phyloP scores from a whole-genome alignment of 2,797 vertebrate genomes.

The Lacerta agilis region DNA sequence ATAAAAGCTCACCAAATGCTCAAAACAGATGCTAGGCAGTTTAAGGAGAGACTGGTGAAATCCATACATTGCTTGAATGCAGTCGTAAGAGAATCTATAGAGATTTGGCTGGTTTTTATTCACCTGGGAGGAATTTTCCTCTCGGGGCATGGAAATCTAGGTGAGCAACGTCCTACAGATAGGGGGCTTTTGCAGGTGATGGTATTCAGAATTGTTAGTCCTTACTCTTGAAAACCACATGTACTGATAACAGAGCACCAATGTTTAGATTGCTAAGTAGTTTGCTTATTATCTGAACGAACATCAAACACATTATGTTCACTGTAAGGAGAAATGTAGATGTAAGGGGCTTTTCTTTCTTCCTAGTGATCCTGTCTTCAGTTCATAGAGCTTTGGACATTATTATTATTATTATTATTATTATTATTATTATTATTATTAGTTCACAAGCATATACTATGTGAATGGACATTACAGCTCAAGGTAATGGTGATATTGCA shows the following conservation, averaged over 20 bases:
- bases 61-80: neutral
- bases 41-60: neutral
- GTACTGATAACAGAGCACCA: neutral
- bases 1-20: neutral
- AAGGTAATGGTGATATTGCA: neutral
- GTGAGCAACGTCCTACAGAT: neutral
- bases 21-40: neutral
- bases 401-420: too few relatives aligned
- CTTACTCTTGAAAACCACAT: neutral
- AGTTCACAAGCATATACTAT: neutral
- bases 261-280: neutral
- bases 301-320: neutral
- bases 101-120: neutral
- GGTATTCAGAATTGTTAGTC: neutral
- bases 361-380: neutral
- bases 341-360: neutral
- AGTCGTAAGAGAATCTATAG: neutral
- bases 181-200: too few relatives aligned
- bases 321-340: neutral
- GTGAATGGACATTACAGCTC: neutral
- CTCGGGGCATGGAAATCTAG: too few relatives aligned
- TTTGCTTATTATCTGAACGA: neutral
- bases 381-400: neutral
- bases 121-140: neutral
- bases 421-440: too few relatives aligned